phyloP scores from a whole-genome alignment of 1,140 invertebrate species.

The Venustaconcha ellipsiformis region DNA sequence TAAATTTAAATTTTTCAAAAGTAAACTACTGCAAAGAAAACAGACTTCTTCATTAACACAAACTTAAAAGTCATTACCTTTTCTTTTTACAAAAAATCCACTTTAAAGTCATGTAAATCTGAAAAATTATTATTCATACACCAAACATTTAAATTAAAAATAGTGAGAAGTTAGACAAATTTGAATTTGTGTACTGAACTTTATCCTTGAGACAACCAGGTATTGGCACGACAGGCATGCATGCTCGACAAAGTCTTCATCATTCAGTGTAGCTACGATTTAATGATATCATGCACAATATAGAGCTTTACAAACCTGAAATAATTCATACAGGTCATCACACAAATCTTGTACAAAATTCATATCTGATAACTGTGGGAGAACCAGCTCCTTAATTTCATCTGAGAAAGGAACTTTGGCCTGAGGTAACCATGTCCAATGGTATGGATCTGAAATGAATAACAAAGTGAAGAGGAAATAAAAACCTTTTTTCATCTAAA shows the following conservation, averaged over 20 bases:
- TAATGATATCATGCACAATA: no score
- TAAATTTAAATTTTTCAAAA: neutral
- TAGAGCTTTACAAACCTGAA: conserved; percentile 77
- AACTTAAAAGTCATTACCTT: neutral
- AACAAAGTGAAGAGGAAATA: no score
- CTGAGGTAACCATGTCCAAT: conserved; percentile 98
- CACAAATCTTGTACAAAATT: conserved; percentile 99
- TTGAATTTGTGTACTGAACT: no score
- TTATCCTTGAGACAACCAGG: no score
- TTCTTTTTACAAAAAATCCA: neutral
- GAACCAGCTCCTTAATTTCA: conserved; percentile 88
- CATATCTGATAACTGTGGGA: conserved; percentile 94
- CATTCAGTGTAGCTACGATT: neutral
- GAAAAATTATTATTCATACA: neutral
- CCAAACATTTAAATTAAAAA: neutral
- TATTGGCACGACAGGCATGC: no score
- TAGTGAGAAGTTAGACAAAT: no score
- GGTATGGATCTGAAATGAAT: conserved; percentile 84
- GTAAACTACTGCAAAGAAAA: neutral
- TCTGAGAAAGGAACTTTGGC: conserved; percentile 96
- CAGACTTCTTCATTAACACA: neutral
- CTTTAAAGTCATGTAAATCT: neutral
- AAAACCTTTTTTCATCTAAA: no score
- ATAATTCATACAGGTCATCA: conserved; percentile 94
- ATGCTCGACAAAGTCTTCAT: neutral